phyloP scores from a whole-genome alignment of 2,113 vertebrate species.

The Chaetura pelagica region DNA sequence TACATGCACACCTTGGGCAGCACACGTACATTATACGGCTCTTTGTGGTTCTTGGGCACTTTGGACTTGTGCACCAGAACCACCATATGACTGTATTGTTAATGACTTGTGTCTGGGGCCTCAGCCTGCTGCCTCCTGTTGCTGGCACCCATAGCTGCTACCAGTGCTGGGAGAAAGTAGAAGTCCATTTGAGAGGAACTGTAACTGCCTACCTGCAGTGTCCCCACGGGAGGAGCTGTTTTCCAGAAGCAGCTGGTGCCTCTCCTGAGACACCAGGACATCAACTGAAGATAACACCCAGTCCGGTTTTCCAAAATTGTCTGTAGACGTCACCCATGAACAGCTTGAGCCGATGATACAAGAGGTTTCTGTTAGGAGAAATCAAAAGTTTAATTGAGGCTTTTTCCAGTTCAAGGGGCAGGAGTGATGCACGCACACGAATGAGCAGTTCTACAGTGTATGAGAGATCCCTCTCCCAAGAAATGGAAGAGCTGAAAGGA shows the following conservation, averaged over 20 bases:
- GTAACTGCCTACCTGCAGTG: conserved; percentile 55
- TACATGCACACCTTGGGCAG: background rate
- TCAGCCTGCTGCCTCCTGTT: background rate
- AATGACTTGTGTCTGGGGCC: background rate
- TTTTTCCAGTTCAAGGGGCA: background rate
- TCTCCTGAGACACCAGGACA: conserved; percentile 43
- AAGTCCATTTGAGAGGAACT: accelerated
- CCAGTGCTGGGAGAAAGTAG: background rate
- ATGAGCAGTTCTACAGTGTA: background rate
- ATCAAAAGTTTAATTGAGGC: background rate
- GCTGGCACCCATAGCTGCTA: background rate
- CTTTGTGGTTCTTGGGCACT: background rate
- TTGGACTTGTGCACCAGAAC: background rate
- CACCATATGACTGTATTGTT: background rate
- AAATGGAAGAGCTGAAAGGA: background rate
- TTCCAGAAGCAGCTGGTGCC: conserved; percentile 47
- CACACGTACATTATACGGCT: background rate
- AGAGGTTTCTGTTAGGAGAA: conserved; percentile 43
- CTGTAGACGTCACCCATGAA: conserved; percentile 63
- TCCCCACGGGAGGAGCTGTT: conserved; percentile 32
- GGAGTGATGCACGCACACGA: background rate
- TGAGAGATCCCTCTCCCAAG: background rate
- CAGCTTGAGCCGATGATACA: conserved; percentile 64
- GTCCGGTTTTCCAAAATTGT: conserved; percentile 62
- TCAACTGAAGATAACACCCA: conserved; percentile 61